Evolutionary conservation across 37 sponge, comb jelly and placozoan species (phyloP).

Genomic region (Aplysina aerophoba): DNA sequence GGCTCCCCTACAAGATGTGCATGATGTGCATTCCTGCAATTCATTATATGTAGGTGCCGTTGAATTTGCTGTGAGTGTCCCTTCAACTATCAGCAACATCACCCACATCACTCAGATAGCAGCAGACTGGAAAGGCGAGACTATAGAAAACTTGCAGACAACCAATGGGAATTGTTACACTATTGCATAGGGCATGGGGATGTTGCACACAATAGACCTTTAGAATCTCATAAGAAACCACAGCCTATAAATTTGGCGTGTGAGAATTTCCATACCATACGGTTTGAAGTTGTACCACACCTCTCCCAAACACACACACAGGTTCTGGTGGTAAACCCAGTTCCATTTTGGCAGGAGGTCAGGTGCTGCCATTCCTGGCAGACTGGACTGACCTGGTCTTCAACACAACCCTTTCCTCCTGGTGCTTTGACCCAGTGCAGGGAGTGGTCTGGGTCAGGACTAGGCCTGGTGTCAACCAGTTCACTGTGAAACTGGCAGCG

Average conservation of each 20-base stretch:
- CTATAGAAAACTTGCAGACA: too few relatives aligned
- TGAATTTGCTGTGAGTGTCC: not conserved
- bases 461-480: not conserved
- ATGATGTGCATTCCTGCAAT: too few relatives aligned
- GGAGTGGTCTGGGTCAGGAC: slow-evolving; percentile 18
- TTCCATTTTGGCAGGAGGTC: not conserved
- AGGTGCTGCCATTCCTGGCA: not conserved
- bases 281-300: too few relatives aligned
- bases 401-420: slow-evolving; percentile 11
- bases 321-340: not conserved
- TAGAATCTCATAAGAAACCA: too few relatives aligned
- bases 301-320: too few relatives aligned
- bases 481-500: too few relatives aligned
- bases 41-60: not conserved
- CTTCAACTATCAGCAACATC: not conserved
- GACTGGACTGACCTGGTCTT: slow-evolving; percentile 9
- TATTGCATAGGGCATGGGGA: too few relatives aligned
- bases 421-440: slow-evolving; percentile 21
- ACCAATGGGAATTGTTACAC: too few relatives aligned
- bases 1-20: too few relatives aligned
- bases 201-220: slow-evolving; percentile 4
- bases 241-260: too few relatives aligned
- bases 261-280: too few relatives aligned
- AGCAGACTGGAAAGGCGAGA: slow-evolving; percentile 18
- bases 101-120: slow-evolving; percentile 30